Evolutionary conservation across 2,113 vertebrate genomes (phyloP), one percentile per base, ranked within the genome.

Genomic region (Crocuta crocuta): DNA sequence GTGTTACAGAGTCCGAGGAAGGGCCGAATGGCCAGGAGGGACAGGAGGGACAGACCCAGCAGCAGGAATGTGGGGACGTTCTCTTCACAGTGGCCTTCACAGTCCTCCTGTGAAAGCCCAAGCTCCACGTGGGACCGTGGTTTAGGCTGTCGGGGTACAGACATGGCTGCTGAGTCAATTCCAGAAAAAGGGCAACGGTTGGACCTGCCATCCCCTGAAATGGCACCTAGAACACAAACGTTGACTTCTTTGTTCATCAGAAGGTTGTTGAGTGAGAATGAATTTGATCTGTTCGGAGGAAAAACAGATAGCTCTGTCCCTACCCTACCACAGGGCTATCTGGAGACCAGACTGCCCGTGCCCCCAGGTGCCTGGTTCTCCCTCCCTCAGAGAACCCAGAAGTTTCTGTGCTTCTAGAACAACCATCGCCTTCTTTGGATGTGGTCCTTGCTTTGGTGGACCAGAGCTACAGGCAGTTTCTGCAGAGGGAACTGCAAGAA

Each of bases 61-160:
- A 2, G 28, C 63, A 2, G 26, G 43, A 53, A 31, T 0, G 2
- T 13, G 12, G 3, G 10, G 2, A 10, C 13, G 3, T 19, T 26
- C 84, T 26, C 88, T 8, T 33, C 15, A 2, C 1, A 0, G 2
- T 58, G 0, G 4, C 4, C 16, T n/a, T 70, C 15, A 3, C 13
- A 24, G 13, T 24, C 31, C 7, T 78, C 15, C 0, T 1, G 2
- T 61, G 81, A 70, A 81, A 88, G 35, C 76, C 33, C 35, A 31
- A 16, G 39, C 35, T 65, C 33, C 15, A 0, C 85, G 39, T 4
- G 26, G 45, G 33, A 66, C 15, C 0, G 0, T 28, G 58, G 3
- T 10, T 5, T 48, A 10, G 33, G 48, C 58, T 13, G 3, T 0
- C n/a, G 28, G 4, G 74, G 23, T 33, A 0, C 28, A 1, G 23